Evolutionary conservation across 2,888 invertebrate genomes (phyloP).

Genomic region (Dioctria rufipes): DNA sequence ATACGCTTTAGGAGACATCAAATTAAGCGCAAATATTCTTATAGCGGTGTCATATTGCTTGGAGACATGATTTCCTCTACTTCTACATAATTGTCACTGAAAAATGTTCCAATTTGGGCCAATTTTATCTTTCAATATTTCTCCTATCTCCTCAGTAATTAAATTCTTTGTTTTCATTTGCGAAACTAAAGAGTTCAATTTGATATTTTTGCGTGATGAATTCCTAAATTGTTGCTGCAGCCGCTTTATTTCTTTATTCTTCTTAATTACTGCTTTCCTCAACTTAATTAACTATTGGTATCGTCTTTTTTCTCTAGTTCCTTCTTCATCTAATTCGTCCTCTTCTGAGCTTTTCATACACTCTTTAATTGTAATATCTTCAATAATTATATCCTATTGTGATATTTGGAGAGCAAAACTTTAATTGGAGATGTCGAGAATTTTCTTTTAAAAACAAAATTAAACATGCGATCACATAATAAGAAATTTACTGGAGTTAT

Average conservation of each 20-base stretch:
- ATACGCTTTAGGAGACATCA: neutral
- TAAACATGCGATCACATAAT: neutral
- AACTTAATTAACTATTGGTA: neutral
- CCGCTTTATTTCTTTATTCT: neutral
- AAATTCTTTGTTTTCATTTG: neutral
- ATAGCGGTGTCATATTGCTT: neutral
- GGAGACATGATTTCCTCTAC: neutral
- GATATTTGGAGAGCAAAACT: neutral
- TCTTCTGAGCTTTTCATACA: neutral
- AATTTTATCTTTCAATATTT: no score
- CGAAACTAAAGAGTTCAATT: neutral
- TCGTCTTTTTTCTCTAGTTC: neutral
- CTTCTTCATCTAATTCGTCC: neutral
- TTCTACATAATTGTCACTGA: no score
- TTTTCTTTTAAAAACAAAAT: neutral
- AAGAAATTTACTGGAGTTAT: no score
- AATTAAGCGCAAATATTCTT: neutral
- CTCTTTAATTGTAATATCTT: neutral
- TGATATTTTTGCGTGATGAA: neutral
- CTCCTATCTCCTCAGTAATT: neutral
- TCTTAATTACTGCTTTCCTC: neutral
- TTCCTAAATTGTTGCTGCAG: neutral
- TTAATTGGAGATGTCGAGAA: no score
- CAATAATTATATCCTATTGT: neutral
- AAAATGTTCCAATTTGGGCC: no score